These are phyloP conservation scores for Micropoecilia bifurca DNA, from an alignment of 2,797 vertebrate genomes.

Conservation along the genomic window DNA sequence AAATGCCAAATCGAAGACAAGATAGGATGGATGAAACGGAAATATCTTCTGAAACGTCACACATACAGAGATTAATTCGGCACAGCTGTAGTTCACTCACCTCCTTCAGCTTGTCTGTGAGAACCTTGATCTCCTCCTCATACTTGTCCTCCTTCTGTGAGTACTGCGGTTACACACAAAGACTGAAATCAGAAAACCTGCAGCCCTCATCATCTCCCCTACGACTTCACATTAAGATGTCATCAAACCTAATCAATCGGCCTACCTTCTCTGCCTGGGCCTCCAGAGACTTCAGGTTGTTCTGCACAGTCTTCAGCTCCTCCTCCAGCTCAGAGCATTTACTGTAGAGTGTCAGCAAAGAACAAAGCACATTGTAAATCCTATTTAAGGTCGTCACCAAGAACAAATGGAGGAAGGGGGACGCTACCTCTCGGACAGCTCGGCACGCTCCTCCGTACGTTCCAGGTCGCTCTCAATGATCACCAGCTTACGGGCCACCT, in stretches of 20 bases:
- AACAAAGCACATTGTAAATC: background rate
- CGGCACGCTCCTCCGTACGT: conserved; percentile 95
- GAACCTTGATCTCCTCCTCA: conserved; percentile 98
- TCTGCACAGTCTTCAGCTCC: conserved; percentile 99
- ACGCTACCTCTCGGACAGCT: conserved; percentile 92
- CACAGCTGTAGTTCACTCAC: conserved; percentile 70
- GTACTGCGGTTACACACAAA: conserved; percentile 87
- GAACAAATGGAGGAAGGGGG: background rate
- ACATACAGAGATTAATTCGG: background rate
- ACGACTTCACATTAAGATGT: background rate
- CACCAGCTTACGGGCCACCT: conserved; percentile 99
- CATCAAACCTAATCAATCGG: background rate
- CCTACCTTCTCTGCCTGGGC: conserved; percentile 99
- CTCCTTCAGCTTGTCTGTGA: conserved; percentile 99
- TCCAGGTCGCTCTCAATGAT: conserved; percentile 99
- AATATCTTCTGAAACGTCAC: background rate
- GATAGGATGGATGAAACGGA: background rate
- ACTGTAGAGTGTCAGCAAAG: conserved; percentile 81
- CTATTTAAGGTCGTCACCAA: background rate
- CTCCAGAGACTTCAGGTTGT: conserved; percentile 99
- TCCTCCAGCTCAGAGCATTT: conserved; percentile 99
- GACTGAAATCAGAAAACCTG: conserved; percentile 18
- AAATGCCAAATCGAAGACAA: background rate
- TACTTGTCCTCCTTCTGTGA: conserved; percentile 99
- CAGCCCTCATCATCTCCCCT: background rate